Base-by-base conservation (phyloP, 2,888 invertebrate genomes). In the Dynastes hyllus region DNA sequence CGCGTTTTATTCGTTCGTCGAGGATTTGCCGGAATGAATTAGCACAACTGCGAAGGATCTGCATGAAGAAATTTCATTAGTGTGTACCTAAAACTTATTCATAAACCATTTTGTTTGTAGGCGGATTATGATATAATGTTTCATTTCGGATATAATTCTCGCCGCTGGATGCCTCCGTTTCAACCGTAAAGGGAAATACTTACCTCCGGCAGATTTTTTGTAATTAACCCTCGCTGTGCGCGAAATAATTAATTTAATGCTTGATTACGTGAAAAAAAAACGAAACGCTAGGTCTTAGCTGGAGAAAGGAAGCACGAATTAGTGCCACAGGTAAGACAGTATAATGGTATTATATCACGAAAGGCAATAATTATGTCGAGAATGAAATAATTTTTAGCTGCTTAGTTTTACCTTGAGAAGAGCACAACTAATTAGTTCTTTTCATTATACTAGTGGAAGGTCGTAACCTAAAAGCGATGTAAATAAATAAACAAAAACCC, bases 41-140 rank as follows among this genome's bases (percentile, higher is more conserved):
- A n/a, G n/a, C 29, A 61, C 22, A 61, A 61, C 37, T 29, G n/a
- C 22, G 32, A 37, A 29, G 29, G 22, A 37, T 8, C 37, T 37
- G 37, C 37, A 65, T 13, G 37, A 45, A 45, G 45, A 45, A 45
- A 45, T 45, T 45, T 45, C 45, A 45, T 45, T n/a, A 65, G 8
- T 13, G 6, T 5, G 13, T 27, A n/a, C 65, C n/a, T 11, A 65
- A n/a, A 65, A 65, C 29, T 65, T 9, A 65, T 65, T 45, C 45
- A 45, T 45, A 45, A 45, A 45, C 61, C 32, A 37, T 65, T 63
- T 29, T 29, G 65, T 65, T 65, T 65, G 65, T 37, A 37, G n/a
- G 3, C 32, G 65, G 65, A 65, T 65, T 65, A 65, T 65, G 32
- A 65, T 9, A 45, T 45, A 65, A 65, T 37, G 37, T 29, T 61